phyloP scores from a whole-genome alignment of 2,113 vertebrate genomes.

The Procavia capensis region DNA sequence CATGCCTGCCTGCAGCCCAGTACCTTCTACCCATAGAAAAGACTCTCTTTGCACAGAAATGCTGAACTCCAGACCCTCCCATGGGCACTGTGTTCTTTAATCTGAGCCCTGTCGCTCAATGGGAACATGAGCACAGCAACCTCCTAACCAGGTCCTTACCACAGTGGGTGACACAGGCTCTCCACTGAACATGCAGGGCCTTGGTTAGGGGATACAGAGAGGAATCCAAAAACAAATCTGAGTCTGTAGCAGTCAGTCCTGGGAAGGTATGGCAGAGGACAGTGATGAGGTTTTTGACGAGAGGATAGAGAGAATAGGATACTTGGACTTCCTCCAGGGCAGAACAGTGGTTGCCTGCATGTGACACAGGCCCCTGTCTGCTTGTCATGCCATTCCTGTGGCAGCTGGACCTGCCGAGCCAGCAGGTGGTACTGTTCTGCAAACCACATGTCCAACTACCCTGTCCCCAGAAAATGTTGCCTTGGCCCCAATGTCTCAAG shows the following conservation, averaged over 20 bases:
- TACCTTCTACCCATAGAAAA: not conserved
- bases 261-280: not conserved
- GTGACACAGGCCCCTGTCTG: accelerated
- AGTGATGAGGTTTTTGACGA: not conserved
- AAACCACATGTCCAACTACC: too few relatives aligned
- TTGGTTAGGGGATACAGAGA: not conserved
- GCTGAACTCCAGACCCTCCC: not conserved
- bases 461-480: not conserved
- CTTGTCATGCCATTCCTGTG: not conserved
- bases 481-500: not conserved
- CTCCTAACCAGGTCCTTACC: not conserved
- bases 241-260: not conserved
- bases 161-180: accelerated
- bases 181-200: not conserved
- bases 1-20: conserved; percentile 31
- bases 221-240: not conserved
- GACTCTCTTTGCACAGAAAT: not conserved
- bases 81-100: not conserved
- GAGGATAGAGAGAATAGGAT: not conserved
- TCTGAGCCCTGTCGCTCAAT: not conserved
- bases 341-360: not conserved
- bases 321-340: not conserved
- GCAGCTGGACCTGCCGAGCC: not conserved
- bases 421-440: not conserved
- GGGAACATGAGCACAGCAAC: not conserved